Evolutionary conservation across 2,888 invertebrate genomes (phyloP).

Genomic region (Metellina segmentata): DNA sequence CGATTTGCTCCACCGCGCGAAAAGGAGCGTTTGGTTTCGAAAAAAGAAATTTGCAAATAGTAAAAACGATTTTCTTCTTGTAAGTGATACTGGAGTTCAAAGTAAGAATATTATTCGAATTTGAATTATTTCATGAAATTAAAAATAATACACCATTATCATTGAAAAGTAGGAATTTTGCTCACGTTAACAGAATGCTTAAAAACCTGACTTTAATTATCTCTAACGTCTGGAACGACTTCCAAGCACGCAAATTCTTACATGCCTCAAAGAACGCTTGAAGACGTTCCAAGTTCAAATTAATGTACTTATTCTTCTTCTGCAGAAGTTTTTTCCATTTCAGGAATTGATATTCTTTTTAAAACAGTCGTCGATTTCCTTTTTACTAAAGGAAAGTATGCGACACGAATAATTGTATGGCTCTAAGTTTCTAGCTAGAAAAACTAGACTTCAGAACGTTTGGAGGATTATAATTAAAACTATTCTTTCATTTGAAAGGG

Average conservation of each 20-base stretch:
- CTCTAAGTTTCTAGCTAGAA: neutral
- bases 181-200: slow-evolving; percentile 9
- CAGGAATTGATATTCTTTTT: slow-evolving; percentile 3
- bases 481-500: neutral
- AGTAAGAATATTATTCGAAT: too few relatives aligned
- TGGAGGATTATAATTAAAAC: neutral
- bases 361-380: neutral
- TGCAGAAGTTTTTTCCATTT: neutral
- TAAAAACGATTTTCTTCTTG: too few relatives aligned
- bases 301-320: slow-evolving; percentile 11
- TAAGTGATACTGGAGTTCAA: too few relatives aligned
- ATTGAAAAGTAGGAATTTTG: slow-evolving; percentile 2
- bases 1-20: too few relatives aligned
- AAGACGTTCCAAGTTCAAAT: neutral
- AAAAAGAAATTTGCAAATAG: too few relatives aligned
- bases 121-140: too few relatives aligned
- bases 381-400: neutral
- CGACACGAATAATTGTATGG: neutral
- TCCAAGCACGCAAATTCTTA: slow-evolving; percentile 6
- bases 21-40: too few relatives aligned
- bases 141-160: slow-evolving; percentile 8
- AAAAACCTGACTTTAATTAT: slow-evolving; percentile 53
- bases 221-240: neutral
- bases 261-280: neutral
- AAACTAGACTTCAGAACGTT: neutral